phyloP scores from a whole-genome alignment of 2,888 invertebrate species.

The Rhimphoctona megacephalus region DNA sequence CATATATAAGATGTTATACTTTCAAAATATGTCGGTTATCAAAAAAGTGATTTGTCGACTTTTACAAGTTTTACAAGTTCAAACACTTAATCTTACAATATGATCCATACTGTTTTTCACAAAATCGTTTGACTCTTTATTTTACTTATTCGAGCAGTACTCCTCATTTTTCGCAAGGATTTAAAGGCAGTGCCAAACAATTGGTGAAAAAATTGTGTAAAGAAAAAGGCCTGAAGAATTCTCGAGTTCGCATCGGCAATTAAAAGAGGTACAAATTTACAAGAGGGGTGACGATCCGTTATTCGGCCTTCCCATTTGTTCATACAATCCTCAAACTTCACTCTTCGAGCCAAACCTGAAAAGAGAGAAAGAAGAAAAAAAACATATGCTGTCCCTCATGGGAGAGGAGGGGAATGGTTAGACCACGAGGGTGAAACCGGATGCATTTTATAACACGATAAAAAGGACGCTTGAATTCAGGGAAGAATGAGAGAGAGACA shows the following conservation, averaged over 20 bases:
- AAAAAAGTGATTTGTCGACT: no score
- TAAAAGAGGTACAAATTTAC: conserved; percentile 40
- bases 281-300: conserved; percentile 49
- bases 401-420: conserved; percentile 9
- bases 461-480: conserved; percentile 19
- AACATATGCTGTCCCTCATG: conserved; percentile 43
- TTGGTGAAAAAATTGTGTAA: not conserved
- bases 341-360: conserved; percentile 18
- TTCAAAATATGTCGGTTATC: no score
- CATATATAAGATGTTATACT: no score
- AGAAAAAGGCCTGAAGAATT: conserved; percentile 19
- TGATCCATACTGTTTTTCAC: no score
- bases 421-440: conserved; percentile 49
- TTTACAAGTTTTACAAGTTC: no score
- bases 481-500: conserved; percentile 7
- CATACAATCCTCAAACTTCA: conserved; percentile 27
- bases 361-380: conserved; percentile 32
- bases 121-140: not conserved
- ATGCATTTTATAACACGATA: conserved; percentile 32
- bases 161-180: not conserved
- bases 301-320: conserved; percentile 62
- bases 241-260: conserved; percentile 56
- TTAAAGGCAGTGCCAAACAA: not conserved
- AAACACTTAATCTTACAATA: not conserved
- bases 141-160: not conserved